A percentile compares a stretch with the other conserved stretches of the same genome.
phyloP scores from a whole-genome alignment of 1,140 invertebrate genomes.

The Bombus pascuorum region DNA sequence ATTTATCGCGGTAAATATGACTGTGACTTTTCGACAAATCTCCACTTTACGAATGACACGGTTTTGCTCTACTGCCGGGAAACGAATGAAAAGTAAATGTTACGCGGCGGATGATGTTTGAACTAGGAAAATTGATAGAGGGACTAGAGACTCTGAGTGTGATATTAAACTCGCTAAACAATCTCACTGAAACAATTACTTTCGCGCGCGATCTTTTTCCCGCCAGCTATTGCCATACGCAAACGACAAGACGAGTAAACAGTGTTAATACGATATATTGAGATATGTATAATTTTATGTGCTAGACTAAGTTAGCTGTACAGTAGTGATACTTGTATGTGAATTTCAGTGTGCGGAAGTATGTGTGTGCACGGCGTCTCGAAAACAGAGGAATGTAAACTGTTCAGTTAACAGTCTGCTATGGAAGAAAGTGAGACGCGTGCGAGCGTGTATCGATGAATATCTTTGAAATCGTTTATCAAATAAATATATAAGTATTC shows the following conservation, averaged over 20 bases:
- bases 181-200: neutral
- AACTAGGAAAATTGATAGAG: neutral
- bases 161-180: neutral
- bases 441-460: no score
- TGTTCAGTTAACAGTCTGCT: no score
- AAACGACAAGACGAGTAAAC: neutral
- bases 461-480: no score
- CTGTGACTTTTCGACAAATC: neutral
- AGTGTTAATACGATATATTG: neutral
- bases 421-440: no score
- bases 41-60: neutral
- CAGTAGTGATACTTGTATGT: no score
- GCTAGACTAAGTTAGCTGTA: no score
- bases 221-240: neutral
- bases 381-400: no score
- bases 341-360: no score
- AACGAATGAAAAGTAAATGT: neutral
- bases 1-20: slow-evolving; percentile 28
- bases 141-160: no score
- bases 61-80: neutral
- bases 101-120: neutral
- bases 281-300: no score
- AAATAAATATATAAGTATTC: no score
- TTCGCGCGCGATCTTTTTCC: neutral
- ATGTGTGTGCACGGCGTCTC: no score